Evolutionary conservation across 1,140 invertebrate species (phyloP), one percentile per base, ranked within the genome.

Genomic region (Polypedilum vanderplanki): DNA sequence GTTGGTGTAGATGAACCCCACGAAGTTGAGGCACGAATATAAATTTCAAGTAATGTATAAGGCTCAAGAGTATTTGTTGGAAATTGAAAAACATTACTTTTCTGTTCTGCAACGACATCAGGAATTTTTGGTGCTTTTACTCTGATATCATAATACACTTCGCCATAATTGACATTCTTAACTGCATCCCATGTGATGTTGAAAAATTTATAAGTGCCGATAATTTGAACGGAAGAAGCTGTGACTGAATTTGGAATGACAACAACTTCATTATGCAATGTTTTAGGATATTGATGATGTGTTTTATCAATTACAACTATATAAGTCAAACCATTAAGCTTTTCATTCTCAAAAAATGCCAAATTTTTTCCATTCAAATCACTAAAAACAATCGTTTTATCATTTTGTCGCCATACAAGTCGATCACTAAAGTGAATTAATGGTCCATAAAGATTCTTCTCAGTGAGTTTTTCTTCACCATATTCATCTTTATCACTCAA

Each of bases 131-230:
- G 17, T 12, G 81, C 79, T 74, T 87, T 84, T 64, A 95, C 86
- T 79, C 88, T 90, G 22, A 95, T 86, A 81, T 95, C 91, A 79
- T 97, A 98, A 78, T 90, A 93, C 0, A 97, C 88, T 9, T 86
- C 87, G 24, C 92, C 93, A 78, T 93, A 91, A 77, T 93, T 95
- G 1, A 91, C 88, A 75, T 90, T 88, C 0, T 81, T 82, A 0
- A 91, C 87, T 0, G 90, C 88, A 10, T 87, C 81, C 94, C 94
- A 96, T 0, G 86, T 87, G n/a, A 97, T 87, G 57, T 89, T 91
- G 78, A 95, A 95, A 22, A 87, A 86, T 57, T 91, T 84, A 87
- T 88, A 93, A 5, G 85, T 87, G 0, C 93, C 93, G 5, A 85
- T 80, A 1, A 95, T 86, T 75, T 80, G 81, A 46, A 96, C 87